Evolutionary conservation across 2,888 invertebrate genomes (phyloP).

Genomic region (Orchestes rusci): DNA sequence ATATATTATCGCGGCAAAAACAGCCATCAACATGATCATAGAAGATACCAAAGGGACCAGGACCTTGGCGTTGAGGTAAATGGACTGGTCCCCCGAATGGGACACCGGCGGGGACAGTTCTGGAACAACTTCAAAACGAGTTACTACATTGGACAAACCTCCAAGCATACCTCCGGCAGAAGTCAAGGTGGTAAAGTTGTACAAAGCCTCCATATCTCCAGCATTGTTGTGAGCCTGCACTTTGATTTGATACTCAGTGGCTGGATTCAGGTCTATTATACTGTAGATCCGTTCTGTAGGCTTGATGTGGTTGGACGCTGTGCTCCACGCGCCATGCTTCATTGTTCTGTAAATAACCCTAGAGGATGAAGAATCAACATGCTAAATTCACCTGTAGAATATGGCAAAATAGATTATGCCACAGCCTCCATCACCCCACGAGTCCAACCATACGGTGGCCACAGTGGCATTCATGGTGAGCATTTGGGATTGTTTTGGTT

Average conservation of each 20-base stretch:
- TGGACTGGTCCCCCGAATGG: conserved; percentile 57
- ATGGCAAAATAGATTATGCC: conserved; percentile 80
- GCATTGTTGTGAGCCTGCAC: conserved; percentile 83
- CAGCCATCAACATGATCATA: conserved; percentile 56
- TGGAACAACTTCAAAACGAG: conserved; percentile 46
- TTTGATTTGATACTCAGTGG: conserved; percentile 65
- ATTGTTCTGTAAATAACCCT: conserved; percentile 13
- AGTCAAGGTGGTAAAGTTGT: conserved; percentile 78
- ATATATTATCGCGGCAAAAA: conserved; percentile 64
- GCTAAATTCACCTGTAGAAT: conserved; percentile 58
- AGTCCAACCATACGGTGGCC: conserved; percentile 78
- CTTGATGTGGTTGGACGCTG: conserved; percentile 75
- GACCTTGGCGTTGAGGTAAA: conserved; percentile 60
- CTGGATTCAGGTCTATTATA: conserved; percentile 68
- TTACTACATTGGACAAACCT: not conserved
- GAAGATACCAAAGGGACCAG: conserved; percentile 58
- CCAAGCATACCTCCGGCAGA: conserved; percentile 59
- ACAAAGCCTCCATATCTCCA: conserved; percentile 73
- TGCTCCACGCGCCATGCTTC: conserved; percentile 54
- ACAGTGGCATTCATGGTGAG: conserved; percentile 80
- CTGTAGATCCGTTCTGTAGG: conserved; percentile 76
- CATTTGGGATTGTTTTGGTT: conserved; percentile 73
- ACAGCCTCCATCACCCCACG: conserved; percentile 86
- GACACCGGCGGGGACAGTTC: conserved; percentile 61
- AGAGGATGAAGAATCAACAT: not conserved